Conservation (phyloP, 2,888 invertebrate species). For the Calliopum simillimum region DNA sequence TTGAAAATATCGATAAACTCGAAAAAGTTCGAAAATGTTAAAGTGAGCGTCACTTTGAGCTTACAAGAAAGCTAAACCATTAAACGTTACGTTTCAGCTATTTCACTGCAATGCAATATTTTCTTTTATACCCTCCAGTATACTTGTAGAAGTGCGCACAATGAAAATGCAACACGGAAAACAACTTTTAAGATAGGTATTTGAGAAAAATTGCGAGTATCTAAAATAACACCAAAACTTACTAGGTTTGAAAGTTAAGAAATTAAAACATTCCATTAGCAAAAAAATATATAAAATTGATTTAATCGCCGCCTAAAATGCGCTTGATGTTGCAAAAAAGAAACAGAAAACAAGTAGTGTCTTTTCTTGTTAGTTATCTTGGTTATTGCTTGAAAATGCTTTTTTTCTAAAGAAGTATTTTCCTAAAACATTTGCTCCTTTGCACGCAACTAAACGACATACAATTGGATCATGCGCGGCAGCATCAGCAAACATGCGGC, state of each 20-base stretch:
- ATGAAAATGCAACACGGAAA: not conserved
- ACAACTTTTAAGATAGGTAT: not conserved
- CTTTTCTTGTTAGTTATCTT: not conserved
- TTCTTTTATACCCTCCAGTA: too few relatives aligned
- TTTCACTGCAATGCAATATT: too few relatives aligned
- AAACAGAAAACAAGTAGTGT: not conserved
- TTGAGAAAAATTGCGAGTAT: not conserved
- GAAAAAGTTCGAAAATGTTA: too few relatives aligned
- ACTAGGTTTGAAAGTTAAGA: conserved; percentile 4
- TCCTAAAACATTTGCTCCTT: not conserved
- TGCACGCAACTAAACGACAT: conserved; percentile 5
- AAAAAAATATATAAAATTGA: conserved; percentile 7
- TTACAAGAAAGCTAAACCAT: too few relatives aligned
- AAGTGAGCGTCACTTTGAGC: too few relatives aligned
- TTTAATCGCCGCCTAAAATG: not conserved
- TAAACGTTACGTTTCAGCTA: too few relatives aligned
- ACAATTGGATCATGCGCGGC: not conserved
- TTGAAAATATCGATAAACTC: too few relatives aligned
- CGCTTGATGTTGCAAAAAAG: not conserved
- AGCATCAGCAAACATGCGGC: not conserved
- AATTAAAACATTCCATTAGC: conserved; percentile 26
- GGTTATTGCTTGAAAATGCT: not conserved
- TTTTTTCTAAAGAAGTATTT: too few relatives aligned
- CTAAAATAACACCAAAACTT: not conserved
- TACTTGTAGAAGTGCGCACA: too few relatives aligned